These are phyloP conservation scores for Poicephalus meyeri DNA, from an alignment of 2,113 vertebrate genomes.

Conservation along the genomic window DNA sequence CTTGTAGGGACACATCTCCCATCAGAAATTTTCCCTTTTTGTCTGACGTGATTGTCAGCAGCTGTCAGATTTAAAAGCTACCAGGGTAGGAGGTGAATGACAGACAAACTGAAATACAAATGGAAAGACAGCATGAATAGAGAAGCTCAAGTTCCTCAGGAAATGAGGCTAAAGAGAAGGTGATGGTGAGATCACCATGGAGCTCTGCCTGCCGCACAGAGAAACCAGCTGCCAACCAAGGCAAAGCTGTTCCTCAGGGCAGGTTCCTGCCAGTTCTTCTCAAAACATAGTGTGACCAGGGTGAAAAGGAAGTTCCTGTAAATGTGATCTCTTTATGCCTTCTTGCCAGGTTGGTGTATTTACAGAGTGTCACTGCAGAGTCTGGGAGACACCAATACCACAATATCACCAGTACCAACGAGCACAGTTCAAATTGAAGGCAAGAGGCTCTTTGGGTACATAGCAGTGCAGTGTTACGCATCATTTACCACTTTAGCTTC, in stretches of 20 bases:
- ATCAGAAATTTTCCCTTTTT: not conserved
- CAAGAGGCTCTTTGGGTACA: not conserved
- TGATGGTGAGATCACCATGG: not conserved
- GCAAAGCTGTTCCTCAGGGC: not conserved
- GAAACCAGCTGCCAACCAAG: not conserved
- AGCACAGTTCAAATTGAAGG: not conserved
- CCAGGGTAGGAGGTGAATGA: not conserved
- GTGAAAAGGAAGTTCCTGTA: not conserved
- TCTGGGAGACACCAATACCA: accelerated
- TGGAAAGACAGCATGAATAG: not conserved
- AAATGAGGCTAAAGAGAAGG: not conserved
- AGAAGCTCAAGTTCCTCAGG: not conserved
- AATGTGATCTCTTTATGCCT: not conserved
- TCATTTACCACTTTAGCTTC: not conserved
- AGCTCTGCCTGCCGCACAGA: not conserved
- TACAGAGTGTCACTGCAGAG: not conserved
- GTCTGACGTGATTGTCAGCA: not conserved
- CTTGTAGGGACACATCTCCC: not conserved
- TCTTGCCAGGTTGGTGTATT: not conserved
- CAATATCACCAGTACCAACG: accelerated
- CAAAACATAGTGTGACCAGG: not conserved
- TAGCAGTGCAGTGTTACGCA: not conserved
- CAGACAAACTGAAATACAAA: not conserved
- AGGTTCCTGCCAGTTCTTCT: not conserved
- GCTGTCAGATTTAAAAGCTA: not conserved